These are phyloP conservation scores for Drosophila biarmipes DNA, from an alignment of 1,140 invertebrate genomes.

Conservation along the genomic window DNA sequence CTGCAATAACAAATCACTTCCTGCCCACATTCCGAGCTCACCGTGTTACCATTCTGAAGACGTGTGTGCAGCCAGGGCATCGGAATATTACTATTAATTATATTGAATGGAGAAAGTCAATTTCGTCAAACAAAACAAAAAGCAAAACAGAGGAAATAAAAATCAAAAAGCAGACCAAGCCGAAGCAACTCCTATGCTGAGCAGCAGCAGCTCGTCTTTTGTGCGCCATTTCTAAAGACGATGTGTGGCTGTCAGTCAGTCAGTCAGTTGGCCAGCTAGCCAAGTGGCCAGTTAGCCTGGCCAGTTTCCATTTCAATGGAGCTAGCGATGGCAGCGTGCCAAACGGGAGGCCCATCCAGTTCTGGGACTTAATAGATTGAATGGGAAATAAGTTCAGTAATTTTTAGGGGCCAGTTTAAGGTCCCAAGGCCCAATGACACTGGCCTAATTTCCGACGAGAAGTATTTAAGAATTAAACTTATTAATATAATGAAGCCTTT, in stretches of 20 bases:
- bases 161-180: conserved; percentile 23
- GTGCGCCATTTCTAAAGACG: conserved; percentile 77
- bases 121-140: conserved; percentile 64
- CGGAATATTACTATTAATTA: conserved; percentile 82
- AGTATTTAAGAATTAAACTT: no score
- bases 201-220: conserved; percentile 57
- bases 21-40: conserved; percentile 49
- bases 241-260: conserved; percentile 61
- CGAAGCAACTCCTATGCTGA: conserved; percentile 45
- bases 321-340: conserved; percentile 35
- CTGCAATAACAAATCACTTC: conserved; percentile 80
- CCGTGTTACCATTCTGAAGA: conserved; percentile 68
- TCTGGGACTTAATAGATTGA: background rate
- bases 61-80: conserved; percentile 55
- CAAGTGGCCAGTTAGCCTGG: conserved; percentile 34
- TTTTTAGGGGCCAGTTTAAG: no score
- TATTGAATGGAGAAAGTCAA: conserved; percentile 83
- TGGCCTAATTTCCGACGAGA: no score
- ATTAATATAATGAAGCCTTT: no score
- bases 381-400: no score
- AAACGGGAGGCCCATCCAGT: background rate
- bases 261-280: conserved; percentile 33
- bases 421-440: no score
- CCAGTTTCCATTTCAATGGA: conserved; percentile 75
- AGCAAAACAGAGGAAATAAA: conserved; percentile 4